These are phyloP conservation scores for Stomatorhinus ivindoensis DNA, from an alignment of 2,113 vertebrate genomes.

Conservation along the genomic window DNA sequence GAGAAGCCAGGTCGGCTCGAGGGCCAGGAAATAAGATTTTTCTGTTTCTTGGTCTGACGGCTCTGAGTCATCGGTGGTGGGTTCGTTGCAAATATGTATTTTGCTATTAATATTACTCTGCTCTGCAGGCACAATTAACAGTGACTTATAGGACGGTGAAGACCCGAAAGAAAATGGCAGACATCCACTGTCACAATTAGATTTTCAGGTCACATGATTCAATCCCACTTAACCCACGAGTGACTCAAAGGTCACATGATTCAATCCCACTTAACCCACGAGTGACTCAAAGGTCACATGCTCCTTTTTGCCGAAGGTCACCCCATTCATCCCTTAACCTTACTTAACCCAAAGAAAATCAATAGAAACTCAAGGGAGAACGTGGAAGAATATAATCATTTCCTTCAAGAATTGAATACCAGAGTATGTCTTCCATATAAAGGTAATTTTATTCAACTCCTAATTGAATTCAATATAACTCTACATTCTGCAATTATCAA, in stretches of 20 bases:
- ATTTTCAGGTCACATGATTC: not conserved
- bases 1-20: not conserved
- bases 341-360: not conserved
- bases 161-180: not conserved
- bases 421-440: not conserved
- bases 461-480: slow-evolving; percentile 10
- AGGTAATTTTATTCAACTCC: not conserved
- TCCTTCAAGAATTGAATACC: not conserved
- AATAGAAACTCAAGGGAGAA: not conserved
- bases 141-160: not conserved
- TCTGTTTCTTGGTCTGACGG: not conserved
- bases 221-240: not conserved
- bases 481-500: slow-evolving; percentile 15
- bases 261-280: not conserved
- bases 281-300: not conserved
- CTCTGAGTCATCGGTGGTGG: not conserved
- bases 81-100: not conserved
- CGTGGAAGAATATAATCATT: not conserved
- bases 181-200: not conserved
- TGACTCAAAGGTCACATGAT: not conserved
- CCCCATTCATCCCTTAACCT: not conserved
- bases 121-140: not conserved
- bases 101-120: not conserved
- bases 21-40: not conserved
- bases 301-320: not conserved